These are phyloP conservation scores for Fragum whitleyi DNA, from an alignment of 2,888 invertebrate genomes.

Conservation along the genomic window DNA sequence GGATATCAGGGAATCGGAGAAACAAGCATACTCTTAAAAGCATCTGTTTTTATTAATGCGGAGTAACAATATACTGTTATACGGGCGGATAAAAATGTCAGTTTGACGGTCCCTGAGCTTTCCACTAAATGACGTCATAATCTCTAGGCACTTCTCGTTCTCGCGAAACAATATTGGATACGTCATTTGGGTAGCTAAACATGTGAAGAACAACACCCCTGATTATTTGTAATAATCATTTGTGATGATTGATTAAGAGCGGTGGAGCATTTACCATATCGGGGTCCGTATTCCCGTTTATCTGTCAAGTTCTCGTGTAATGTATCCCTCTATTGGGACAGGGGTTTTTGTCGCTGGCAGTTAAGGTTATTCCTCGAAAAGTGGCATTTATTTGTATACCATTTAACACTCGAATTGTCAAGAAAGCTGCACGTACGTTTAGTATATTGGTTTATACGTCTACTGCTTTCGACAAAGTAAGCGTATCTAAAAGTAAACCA, in stretches of 20 bases:
- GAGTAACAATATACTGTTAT: conserved; percentile 18
- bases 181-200: conserved; percentile 21
- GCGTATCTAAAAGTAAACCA: too few relatives aligned
- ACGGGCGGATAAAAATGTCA: background rate
- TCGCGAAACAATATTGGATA: conserved; percentile 25
- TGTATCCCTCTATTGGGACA: conserved; percentile 17
- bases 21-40: background rate
- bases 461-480: too few relatives aligned
- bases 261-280: conserved; percentile 21
- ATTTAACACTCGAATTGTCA: too few relatives aligned
- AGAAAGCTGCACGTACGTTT: too few relatives aligned
- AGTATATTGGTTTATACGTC: too few relatives aligned
- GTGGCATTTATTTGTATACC: background rate
- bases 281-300: background rate
- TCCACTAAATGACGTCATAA: conserved; percentile 16
- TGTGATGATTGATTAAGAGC: conserved; percentile 21
- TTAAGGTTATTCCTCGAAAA: background rate
- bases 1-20: too few relatives aligned
- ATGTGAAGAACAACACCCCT: conserved; percentile 30
- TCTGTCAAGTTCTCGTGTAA: conserved; percentile 9
- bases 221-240: conserved; percentile 26
- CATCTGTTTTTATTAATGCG: background rate
- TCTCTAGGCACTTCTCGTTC: conserved; percentile 16
- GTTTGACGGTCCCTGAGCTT: background rate
- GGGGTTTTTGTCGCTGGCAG: background rate